A percentile compares a stretch with the other conserved stretches of the same genome.
These are phyloP conservation scores for Heterotilapia buettikoferi DNA, from an alignment of 2,113 vertebrate genomes.

Conservation along the genomic window DNA sequence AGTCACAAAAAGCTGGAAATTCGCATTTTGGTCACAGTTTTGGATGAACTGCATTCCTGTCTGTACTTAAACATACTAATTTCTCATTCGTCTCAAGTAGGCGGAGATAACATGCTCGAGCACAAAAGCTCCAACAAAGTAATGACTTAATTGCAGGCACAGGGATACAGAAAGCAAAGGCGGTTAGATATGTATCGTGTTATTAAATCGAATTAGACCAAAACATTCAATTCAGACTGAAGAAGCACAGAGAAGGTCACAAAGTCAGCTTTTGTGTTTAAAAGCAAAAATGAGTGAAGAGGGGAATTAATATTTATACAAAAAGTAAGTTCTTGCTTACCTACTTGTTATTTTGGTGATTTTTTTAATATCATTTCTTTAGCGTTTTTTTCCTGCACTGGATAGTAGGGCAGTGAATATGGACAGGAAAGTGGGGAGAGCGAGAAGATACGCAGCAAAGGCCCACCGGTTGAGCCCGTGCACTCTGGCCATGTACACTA, in stretches of 20 bases:
- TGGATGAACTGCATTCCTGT: constrained; percentile 27
- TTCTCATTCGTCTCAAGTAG: constrained; percentile 9
- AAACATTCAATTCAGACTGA: not conserved
- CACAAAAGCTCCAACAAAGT: constrained; percentile 46
- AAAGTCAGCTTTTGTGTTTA: not conserved
- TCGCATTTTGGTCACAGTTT: constrained; percentile 26
- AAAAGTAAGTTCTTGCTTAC: not conserved
- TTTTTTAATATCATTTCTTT: not conserved
- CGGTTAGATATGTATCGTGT: constrained; percentile 44
- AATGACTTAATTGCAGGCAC: constrained; percentile 60
- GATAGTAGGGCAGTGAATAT: not conserved
- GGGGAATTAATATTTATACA: not conserved
- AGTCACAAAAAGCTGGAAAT: constrained; percentile 40
- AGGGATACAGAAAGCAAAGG: not conserved
- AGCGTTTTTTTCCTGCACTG: not conserved
- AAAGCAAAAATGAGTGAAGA: not conserved
- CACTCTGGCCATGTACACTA: not conserved
- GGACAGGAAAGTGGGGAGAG: not conserved
- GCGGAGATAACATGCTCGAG: constrained; percentile 1
- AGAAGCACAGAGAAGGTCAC: not conserved
- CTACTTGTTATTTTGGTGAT: not conserved
- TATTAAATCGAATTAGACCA: constrained; percentile 44
- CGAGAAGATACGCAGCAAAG: not conserved
- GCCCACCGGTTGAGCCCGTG: not conserved
- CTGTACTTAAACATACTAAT: constrained; percentile 14